Conservation (phyloP, 2,113 vertebrate species). For the Saccopteryx leptura region DNA sequence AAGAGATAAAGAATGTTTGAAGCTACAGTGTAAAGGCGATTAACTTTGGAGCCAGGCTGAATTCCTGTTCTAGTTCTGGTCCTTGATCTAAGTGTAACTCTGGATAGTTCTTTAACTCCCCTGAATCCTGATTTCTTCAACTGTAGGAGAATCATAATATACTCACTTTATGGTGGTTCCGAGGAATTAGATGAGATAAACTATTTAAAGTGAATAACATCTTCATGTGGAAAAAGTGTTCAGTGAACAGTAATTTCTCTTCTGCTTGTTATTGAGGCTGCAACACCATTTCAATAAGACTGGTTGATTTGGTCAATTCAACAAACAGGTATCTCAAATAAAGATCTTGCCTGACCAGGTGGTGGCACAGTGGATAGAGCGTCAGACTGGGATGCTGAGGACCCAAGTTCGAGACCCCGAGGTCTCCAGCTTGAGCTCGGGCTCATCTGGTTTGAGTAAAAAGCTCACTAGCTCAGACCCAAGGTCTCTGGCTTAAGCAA, state of each 20-base stretch:
- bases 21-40: background rate
- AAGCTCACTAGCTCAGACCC: too few species aligned
- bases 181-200: background rate
- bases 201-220: background rate
- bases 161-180: background rate
- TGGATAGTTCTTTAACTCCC: background rate
- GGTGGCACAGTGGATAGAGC: too few species aligned
- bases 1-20: background rate
- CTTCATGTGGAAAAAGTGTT: background rate
- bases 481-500: too few species aligned
- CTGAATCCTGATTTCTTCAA: background rate
- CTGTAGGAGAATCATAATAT: background rate
- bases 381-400: too few species aligned
- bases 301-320: background rate
- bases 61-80: background rate
- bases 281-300: background rate
- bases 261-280: background rate
- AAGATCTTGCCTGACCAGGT: background rate
- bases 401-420: too few species aligned
- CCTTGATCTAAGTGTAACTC: background rate
- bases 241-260: background rate
- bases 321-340: background rate
- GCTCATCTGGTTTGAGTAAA: too few species aligned
- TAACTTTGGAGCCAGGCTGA: background rate
- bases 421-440: too few species aligned